Conservation (phyloP, 2,888 invertebrate genomes). For the Crematogaster levior region DNA sequence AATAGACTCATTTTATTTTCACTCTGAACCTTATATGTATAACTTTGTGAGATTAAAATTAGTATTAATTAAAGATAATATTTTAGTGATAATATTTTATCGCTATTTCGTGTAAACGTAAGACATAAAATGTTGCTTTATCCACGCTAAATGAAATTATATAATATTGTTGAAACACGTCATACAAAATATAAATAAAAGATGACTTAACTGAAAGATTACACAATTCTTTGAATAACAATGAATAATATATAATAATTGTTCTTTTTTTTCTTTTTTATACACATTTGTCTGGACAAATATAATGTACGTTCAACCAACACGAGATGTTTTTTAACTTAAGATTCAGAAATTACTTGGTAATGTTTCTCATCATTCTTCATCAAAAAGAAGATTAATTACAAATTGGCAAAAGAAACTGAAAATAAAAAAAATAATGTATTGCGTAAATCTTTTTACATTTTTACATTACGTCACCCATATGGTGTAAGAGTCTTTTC, state of each 20-base stretch:
- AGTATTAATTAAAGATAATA: no score
- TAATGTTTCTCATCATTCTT: neutral
- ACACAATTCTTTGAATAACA: neutral
- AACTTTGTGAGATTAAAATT: neutral
- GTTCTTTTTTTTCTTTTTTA: neutral
- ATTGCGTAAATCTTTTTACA: neutral
- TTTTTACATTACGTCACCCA: neutral
- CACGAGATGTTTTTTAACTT: neutral
- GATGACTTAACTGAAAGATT: neutral
- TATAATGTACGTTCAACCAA: neutral
- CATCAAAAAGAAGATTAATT: neutral
- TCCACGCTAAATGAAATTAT: neutral
- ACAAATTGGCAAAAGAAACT: neutral
- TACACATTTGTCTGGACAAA: neutral
- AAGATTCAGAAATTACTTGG: neutral
- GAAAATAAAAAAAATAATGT: neutral
- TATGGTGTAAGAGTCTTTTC: neutral
- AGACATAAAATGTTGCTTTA: neutral
- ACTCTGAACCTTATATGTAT: neutral
- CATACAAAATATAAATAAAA: neutral
- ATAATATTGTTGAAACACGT: neutral
- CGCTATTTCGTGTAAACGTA: neutral
- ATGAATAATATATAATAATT: conserved; percentile 9
- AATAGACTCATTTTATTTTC: neutral
- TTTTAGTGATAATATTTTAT: neutral